Base-by-base conservation (phyloP, 2,113 vertebrate genomes). In the Sciurus niger region DNA sequence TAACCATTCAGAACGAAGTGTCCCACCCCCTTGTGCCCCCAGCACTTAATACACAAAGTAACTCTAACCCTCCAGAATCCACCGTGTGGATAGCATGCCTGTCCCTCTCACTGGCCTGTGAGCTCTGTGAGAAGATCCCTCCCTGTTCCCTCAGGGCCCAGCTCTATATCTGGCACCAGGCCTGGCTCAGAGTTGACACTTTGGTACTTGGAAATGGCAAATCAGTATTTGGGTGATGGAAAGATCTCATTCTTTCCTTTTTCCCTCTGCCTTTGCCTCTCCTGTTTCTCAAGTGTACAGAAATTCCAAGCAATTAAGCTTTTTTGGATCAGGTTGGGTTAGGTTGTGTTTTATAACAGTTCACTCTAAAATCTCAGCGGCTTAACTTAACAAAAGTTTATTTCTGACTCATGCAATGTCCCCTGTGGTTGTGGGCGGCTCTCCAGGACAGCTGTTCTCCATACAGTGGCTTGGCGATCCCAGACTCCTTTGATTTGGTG, bases 361-460 rank as follows among this genome's bases (percentile, higher is more conserved):
- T 48, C 28, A 53, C 58, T 94, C 43, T 89, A 72, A 97, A 95
- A 77, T 94, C 96, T 93, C 95, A n/a, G 68, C 46, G 95, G 90
- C 90, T 95, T 93, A 70, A 90, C 88, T 94, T 92, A 89, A 96
- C 79, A 85, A 76, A 89, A 95, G 94, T 96, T 96, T 95, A 77
- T 85, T 97, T 97, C 97, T 96, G 82, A 95, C 91, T 96, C 96
- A 96, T 90, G 55, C 74, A 78, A 58, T 93, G 90, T 95, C 78
- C 96, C 94, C 65, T 94, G 94, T 96, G 96, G 97, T 94, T 91
- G 55, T 16, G 91, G 96, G 94, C 96, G 0, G 30, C 25, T 68
- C 85, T 96, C 96, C 96, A 97, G 91, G 79, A 78, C 95, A 96
- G 97, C 96, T 97, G 95, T 73, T 96, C 89, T 73, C 89, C 95